Percentiles rank a stretch among this genome's conserved stretches.
Evolutionary conservation across 2,113 vertebrate species (phyloP).

Genomic region (Oryzias curvinotus): DNA sequence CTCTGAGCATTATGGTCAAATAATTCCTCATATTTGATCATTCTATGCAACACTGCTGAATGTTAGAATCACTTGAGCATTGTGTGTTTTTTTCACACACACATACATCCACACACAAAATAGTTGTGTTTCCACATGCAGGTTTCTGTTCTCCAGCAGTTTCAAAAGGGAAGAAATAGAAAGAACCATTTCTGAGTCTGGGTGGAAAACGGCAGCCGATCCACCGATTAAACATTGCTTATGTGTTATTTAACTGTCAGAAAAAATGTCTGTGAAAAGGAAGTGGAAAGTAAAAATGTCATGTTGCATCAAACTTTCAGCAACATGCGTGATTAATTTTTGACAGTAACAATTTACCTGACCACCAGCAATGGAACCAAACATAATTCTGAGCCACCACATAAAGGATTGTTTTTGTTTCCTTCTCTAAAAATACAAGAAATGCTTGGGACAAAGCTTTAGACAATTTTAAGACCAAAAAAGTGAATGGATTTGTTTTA

Average conservation of each 20-base stretch:
- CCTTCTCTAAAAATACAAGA: too few relatives aligned
- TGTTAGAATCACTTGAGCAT: constrained; percentile 31
- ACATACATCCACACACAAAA: constrained; percentile 1
- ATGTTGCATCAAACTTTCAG: neutral
- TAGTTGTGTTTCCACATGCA: constrained; percentile 19
- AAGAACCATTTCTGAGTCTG: constrained; percentile 3
- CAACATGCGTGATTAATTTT: neutral
- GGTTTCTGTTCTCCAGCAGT: constrained; percentile 7
- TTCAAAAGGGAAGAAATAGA: constrained; percentile 13
- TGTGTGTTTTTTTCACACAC: constrained; percentile 11
- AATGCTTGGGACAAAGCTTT: too few relatives aligned
- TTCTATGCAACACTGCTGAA: constrained; percentile 4
- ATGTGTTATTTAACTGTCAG: constrained; percentile 5
- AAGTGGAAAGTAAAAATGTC: neutral
- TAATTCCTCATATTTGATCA: too few relatives aligned
- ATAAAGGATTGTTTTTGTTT: too few relatives aligned
- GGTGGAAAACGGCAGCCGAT: neutral
- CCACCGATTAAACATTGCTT: neutral
- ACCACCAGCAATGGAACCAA: neutral
- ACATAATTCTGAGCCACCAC: neutral
- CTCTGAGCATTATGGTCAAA: too few relatives aligned
- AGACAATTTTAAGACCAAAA: too few relatives aligned
- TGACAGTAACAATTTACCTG: neutral
- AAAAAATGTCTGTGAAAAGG: neutral
- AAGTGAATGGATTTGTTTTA: too few relatives aligned